Evolutionary conservation across 2,888 invertebrate genomes (phyloP), one percentile per base, ranked within the genome.

Genomic region (Pachliopta kotzebuea): DNA sequence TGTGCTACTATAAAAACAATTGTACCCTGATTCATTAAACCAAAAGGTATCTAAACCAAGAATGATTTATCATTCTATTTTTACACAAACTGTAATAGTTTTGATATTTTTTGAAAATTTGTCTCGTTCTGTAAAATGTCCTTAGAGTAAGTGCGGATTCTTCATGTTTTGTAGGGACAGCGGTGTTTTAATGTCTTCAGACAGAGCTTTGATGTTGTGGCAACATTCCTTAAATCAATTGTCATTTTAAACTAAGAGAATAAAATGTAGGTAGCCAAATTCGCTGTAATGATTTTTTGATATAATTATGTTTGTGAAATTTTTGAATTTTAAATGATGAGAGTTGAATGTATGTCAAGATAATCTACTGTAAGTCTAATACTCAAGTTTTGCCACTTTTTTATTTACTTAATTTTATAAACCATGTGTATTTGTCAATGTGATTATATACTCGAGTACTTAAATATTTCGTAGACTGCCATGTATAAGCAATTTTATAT

Each of bases 191-290:
- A 61, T 57, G 31, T 61, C 61, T 65, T 31, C 52, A 57, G 57
- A 58, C 49, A 61, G 61, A 65, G 50, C 62, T 59, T 57, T 53
- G 62, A 60, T 56, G 60, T 62, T 65, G 67, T 70, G 70, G 68
- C 67, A 68, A 75, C 72, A 74, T 75, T 75, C 74, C 72, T 73
- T 71, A 65, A 70, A 71, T 67, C 69, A 71, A 70, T 69, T 72
- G 63, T 69, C 68, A 68, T 71, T 69, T 72, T 69, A 68, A 68
- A 70, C 55, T 74, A 70, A 70, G 70, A 62, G 68, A 62, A 66
- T 73, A 80, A 80, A 82, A 76, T 76, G 83, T 90, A 89, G 88
- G 73, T 89, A 89, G 89, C 83, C 75, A 88, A 88, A 87, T 84
- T 81, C 80, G 78, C 79, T 79, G 73, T 79, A 80, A 79, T 78